These are phyloP conservation scores for Mongoloraphidia duomilia DNA, from an alignment of 2,888 invertebrate genomes.

Conservation along the genomic window DNA sequence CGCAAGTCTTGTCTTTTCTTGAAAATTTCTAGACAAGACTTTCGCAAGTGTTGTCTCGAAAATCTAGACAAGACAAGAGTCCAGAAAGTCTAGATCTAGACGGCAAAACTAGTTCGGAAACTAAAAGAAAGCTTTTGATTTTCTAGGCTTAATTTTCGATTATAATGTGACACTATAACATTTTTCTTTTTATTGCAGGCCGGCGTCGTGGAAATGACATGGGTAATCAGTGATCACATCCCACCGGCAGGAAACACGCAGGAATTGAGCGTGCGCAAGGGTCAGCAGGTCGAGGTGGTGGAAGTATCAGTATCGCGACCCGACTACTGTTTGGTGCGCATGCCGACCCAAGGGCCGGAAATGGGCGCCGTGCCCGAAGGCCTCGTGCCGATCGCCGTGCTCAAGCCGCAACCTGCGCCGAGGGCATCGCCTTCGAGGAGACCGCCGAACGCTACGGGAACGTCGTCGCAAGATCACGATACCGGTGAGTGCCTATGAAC, in stretches of 20 bases:
- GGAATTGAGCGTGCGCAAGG: constrained; percentile 74
- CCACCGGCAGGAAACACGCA: constrained; percentile 58
- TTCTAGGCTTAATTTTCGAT: too few relatives aligned
- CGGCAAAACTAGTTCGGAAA: too few relatives aligned
- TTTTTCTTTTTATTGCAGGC: constrained; percentile 36
- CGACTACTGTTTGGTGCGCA: constrained; percentile 58
- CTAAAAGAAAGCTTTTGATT: too few relatives aligned
- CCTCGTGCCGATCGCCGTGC: constrained; percentile 62
- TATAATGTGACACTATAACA: not conserved
- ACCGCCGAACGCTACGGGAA: constrained; percentile 22
- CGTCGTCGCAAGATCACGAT: constrained; percentile 25
- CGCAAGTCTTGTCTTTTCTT: too few relatives aligned
- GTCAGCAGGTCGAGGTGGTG: constrained; percentile 87
- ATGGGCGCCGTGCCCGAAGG: constrained; percentile 54
- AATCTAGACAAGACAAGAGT: too few relatives aligned
- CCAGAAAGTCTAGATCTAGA: too few relatives aligned
- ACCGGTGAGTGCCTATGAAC: constrained; percentile 24
- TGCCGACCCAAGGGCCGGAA: constrained; percentile 37
- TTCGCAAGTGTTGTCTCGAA: too few relatives aligned
- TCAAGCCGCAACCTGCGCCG: constrained; percentile 57
- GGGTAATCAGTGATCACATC: constrained; percentile 77
- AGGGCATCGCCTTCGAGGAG: constrained; percentile 40
- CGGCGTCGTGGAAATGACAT: constrained; percentile 74
- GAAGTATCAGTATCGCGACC: constrained; percentile 55
- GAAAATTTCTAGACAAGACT: too few relatives aligned